Conservation (phyloP, 2,888 invertebrate genomes). For the Drosophila gaucha region DNA sequence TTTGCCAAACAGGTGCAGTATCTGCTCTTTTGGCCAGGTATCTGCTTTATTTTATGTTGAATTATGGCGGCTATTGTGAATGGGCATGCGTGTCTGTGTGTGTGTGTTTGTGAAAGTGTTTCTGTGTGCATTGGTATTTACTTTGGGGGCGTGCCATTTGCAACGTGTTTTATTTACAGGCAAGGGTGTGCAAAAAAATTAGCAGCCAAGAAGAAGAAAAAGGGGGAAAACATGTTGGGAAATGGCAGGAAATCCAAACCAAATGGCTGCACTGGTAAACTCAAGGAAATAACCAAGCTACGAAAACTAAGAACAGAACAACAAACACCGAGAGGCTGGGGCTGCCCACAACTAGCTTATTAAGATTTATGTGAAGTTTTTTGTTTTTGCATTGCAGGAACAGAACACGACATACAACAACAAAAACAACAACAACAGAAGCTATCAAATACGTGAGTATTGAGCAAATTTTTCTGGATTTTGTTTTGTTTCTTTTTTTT, state of each 20-base stretch:
- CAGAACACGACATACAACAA: slow-evolving; percentile 4
- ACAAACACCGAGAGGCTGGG: slow-evolving; percentile 36
- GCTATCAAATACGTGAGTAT: slow-evolving; percentile 58
- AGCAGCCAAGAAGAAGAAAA: background rate
- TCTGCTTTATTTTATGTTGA: slow-evolving; percentile 74
- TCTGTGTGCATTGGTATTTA: slow-evolving; percentile 39
- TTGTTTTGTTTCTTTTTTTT: background rate
- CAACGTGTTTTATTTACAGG: slow-evolving; percentile 74
- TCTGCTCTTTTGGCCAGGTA: slow-evolving; percentile 31
- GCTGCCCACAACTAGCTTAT: slow-evolving; percentile 66
- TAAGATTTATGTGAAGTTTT: slow-evolving; percentile 66
- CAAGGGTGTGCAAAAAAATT: slow-evolving; percentile 46
- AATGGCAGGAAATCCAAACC: slow-evolving; percentile 40
- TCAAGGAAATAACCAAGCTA: slow-evolving; percentile 38
- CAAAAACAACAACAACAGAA: slow-evolving; percentile 18
- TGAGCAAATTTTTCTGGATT: slow-evolving; percentile 49
- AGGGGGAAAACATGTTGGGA: background rate
- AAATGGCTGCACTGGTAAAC: slow-evolving; percentile 70
- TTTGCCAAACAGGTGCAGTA: slow-evolving; percentile 35
- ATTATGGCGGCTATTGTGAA: slow-evolving; percentile 68
- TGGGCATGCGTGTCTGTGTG: slow-evolving; percentile 22
- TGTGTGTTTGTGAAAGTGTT: slow-evolving; percentile 21
- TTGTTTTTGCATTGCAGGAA: slow-evolving; percentile 41
- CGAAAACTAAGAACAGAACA: slow-evolving; percentile 18
- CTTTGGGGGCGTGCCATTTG: slow-evolving; percentile 60